Evolutionary conservation across 2,113 vertebrate species (phyloP).

Genomic region (Azemiops feae): DNA sequence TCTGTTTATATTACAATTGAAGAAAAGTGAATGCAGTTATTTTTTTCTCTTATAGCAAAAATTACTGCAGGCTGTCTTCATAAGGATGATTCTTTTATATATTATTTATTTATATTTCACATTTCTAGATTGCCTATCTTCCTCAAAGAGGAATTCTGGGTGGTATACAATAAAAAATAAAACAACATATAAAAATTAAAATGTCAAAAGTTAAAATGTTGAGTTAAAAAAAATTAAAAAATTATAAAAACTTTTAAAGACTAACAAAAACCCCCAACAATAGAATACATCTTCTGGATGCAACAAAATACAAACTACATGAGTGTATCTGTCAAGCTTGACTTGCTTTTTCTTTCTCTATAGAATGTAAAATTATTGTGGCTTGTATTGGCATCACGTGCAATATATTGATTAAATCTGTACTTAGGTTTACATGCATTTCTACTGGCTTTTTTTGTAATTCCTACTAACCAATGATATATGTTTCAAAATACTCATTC

Average conservation of each 20-base stretch:
- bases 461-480: not conserved
- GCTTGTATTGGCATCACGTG: not conserved
- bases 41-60: not conserved
- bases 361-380: not conserved
- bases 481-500: not conserved
- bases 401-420: not conserved
- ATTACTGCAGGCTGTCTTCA: not conserved
- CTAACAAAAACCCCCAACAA: not conserved
- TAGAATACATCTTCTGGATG: not conserved
- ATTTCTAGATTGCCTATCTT: not conserved
- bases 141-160: not conserved
- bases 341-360: not conserved
- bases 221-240: not conserved
- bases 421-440: not conserved
- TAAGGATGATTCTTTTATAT: not conserved
- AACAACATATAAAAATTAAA: not conserved
- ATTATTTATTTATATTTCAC: not conserved
- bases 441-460: not conserved
- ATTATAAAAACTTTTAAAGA: not conserved
- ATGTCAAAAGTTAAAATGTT: not conserved
- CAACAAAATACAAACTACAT: not conserved
- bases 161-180: not conserved
- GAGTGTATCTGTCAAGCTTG: not conserved
- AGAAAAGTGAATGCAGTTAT: not conserved
- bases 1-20: not conserved